phyloP scores from a whole-genome alignment of 1,140 invertebrate species.

The Drosophila ambigua region DNA sequence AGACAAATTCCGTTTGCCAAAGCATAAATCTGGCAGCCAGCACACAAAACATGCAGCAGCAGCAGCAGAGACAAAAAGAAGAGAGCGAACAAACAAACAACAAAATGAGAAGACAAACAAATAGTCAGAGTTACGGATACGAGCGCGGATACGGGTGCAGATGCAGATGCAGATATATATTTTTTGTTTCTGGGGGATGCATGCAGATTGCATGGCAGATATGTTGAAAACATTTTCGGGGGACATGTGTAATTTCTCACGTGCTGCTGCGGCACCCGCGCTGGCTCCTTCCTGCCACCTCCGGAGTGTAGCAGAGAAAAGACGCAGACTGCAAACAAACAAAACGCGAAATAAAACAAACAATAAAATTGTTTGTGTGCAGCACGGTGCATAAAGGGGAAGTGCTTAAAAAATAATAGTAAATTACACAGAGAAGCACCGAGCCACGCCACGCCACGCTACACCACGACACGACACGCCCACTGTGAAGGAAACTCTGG shows the following conservation, averaged over 20 bases:
- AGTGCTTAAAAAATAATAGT: slow-evolving; percentile 80
- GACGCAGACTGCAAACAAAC: slow-evolving; percentile 37
- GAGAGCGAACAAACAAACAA: slow-evolving; percentile 34
- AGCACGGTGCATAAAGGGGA: slow-evolving; percentile 65
- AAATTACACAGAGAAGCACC: slow-evolving; percentile 70
- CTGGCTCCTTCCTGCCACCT: background rate
- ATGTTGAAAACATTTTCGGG: slow-evolving; percentile 57
- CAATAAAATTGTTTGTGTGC: slow-evolving; percentile 63
- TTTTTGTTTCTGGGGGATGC: slow-evolving; percentile 1
- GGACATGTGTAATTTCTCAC: slow-evolving; percentile 80
- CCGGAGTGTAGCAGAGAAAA: background rate
- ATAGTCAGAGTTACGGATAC: slow-evolving; percentile 38
- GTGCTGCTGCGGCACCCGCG: slow-evolving; percentile 50
- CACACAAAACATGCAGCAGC: slow-evolving; percentile 11
- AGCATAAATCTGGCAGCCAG: slow-evolving; percentile 61
- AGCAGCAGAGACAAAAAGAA: slow-evolving; percentile 9
- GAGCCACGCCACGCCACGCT: slow-evolving; percentile 31
- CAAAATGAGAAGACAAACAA: slow-evolving; percentile 51
- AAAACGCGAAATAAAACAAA: slow-evolving; percentile 72
- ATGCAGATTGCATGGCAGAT: slow-evolving; percentile 33
- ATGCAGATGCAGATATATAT: slow-evolving; percentile 26
- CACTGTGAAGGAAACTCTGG: background rate
- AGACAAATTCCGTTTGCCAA: slow-evolving; percentile 65
- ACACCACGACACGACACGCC: background rate
- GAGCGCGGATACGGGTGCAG: slow-evolving; percentile 8